Conservation (phyloP, 2,888 invertebrate species). For the Drosophila anomelani region DNA sequence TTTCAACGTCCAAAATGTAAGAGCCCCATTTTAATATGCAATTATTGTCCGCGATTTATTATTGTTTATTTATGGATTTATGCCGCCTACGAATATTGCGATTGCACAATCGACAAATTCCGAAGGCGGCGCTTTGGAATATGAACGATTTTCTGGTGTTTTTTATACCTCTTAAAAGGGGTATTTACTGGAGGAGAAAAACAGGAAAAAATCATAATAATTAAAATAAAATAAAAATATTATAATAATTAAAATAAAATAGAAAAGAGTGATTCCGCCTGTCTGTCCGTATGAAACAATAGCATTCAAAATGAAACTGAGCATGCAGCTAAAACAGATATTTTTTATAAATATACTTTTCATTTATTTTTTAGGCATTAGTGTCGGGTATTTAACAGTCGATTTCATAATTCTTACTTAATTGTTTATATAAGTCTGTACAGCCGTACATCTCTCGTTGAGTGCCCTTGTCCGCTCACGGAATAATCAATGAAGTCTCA, state of each 20-base stretch:
- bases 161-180: not conserved
- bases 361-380: not conserved
- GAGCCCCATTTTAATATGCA: conserved; percentile 64
- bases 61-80: conserved; percentile 61
- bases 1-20: conserved; percentile 34
- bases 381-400: not conserved
- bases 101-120: conserved; percentile 63
- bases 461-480: conserved; percentile 55
- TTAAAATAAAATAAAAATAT: not conserved
- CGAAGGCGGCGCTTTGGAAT: conserved; percentile 20
- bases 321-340: no score
- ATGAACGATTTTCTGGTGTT: conserved; percentile 3
- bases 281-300: not conserved
- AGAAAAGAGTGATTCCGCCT: no score
- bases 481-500: conserved; percentile 63
- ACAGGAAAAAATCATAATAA: not conserved
- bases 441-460: conserved; percentile 20
- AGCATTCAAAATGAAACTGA: no score
- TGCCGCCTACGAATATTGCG: conserved; percentile 65
- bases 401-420: not conserved
- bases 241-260: not conserved
- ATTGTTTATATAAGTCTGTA: not conserved
- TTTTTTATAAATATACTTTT: no score
- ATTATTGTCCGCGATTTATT: conserved; percentile 70
- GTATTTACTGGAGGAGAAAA: not conserved